Conservation (phyloP, 2,113 vertebrate species). For the Pseudopodoces humilis region DNA sequence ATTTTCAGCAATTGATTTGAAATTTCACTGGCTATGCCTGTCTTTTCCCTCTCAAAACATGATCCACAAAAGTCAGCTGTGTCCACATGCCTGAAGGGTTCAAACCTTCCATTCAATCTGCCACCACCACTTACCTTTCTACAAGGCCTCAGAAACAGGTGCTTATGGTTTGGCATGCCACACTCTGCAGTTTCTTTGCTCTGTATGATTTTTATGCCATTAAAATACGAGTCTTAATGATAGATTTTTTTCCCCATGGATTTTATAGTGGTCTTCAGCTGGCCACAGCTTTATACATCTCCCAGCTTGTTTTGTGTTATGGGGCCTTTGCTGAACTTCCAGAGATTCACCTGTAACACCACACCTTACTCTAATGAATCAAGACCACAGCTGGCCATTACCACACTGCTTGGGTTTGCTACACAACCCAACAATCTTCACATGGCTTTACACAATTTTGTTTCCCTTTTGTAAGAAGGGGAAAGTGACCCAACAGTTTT, state of each 20-base stretch:
- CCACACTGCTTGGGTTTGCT: background rate
- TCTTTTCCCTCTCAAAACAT: background rate
- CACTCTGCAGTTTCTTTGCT: background rate
- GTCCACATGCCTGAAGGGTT: background rate
- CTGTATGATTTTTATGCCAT: background rate
- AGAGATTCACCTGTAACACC: background rate
- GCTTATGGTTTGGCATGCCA: accelerated
- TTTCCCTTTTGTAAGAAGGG: background rate
- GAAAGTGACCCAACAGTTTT: background rate
- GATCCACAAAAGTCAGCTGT: background rate
- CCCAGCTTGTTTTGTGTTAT: background rate
- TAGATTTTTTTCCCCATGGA: background rate
- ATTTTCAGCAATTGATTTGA: background rate
- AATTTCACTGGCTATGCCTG: background rate
- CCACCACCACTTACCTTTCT: background rate
- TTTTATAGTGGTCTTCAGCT: background rate
- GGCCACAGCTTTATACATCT: background rate
- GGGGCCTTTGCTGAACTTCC: background rate
- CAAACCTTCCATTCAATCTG: background rate
- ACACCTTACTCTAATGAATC: background rate
- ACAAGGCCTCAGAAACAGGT: background rate
- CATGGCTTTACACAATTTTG: background rate
- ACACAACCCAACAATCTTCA: background rate
- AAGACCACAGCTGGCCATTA: background rate
- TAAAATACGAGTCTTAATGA: background rate